Conservation (phyloP, 2,797 vertebrate genomes). For the Melanotaenia parkinsoni region DNA sequence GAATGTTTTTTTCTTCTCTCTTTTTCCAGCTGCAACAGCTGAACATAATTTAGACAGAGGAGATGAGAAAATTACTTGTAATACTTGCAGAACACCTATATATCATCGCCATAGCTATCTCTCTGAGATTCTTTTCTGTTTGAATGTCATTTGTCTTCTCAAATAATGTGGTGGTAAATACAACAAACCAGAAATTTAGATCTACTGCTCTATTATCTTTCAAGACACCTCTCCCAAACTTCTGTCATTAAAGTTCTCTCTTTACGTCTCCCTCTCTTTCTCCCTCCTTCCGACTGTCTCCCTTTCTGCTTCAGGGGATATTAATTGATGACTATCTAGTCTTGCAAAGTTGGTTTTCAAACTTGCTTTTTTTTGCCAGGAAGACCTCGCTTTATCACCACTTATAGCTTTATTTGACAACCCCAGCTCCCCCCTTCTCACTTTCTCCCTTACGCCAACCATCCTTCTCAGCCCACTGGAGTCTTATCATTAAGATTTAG, state of each 20-base stretch:
- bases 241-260: conserved; percentile 9
- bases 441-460: conserved; percentile 21
- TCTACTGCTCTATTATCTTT: conserved; percentile 14
- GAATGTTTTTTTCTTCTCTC: conserved; percentile 7
- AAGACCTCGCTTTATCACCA: conserved; percentile 48
- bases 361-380: conserved; percentile 59
- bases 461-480: conserved; percentile 14
- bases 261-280: background rate
- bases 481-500: conserved; percentile 56
- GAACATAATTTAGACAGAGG: background rate
- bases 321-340: conserved; percentile 74
- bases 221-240: conserved; percentile 10
- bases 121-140: background rate
- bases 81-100: conserved; percentile 16
- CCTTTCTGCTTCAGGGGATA: conserved; percentile 59
- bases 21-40: conserved; percentile 27
- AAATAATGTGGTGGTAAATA: conserved; percentile 22
- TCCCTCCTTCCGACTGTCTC: conserved; percentile 13
- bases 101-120: conserved; percentile 3
- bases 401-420: conserved; percentile 62
- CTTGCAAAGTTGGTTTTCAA: conserved; percentile 62
- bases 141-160: conserved; percentile 4
- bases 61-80: conserved; percentile 21
- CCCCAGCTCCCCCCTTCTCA: background rate
- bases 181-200: conserved; percentile 26